A percentile compares a stretch with the other conserved stretches of the same genome.
These are phyloP conservation scores for Andrena bucephala DNA, from an alignment of 2,888 invertebrate species.

Conservation along the genomic window DNA sequence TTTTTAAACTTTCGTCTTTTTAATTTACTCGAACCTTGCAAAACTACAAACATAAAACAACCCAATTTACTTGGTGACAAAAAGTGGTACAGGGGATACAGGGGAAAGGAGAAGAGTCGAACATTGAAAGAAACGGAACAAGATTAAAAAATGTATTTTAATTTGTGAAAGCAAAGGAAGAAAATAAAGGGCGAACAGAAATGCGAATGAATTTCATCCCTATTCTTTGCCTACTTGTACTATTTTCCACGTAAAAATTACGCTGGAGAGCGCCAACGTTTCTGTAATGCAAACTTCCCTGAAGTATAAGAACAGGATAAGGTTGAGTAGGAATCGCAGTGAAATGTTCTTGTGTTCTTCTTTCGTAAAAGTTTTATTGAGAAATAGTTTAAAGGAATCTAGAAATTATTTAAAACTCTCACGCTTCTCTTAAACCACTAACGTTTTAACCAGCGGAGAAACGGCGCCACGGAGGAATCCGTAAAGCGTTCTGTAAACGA, in stretches of 20 bases:
- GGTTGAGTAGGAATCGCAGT: no score
- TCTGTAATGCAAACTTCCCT: no score
- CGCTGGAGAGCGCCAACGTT: no score
- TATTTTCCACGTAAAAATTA: neutral
- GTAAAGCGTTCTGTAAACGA: slow-evolving; percentile 7
- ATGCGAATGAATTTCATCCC: neutral
- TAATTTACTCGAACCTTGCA: no score
- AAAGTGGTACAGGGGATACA: neutral
- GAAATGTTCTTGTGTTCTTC: neutral
- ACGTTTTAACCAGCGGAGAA: slow-evolving; percentile 36
- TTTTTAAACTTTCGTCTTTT: no score
- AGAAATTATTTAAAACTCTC: slow-evolving; percentile 66
- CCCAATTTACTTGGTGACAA: no score
- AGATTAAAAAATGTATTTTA: neutral
- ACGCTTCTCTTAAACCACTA: slow-evolving; percentile 66
- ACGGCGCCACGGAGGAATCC: slow-evolving; percentile 29
- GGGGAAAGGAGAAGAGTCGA: no score
- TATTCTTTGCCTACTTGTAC: no score
- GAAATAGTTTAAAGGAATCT: slow-evolving; percentile 71
- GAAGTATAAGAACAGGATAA: no score
- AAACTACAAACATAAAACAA: no score
- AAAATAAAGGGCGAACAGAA: neutral
- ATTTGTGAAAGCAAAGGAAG: neutral
- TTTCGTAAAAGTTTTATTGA: slow-evolving; percentile 70
- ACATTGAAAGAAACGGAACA: no score